Conservation (phyloP, 2,888 invertebrate species). For the Danaus chrysippus region DNA sequence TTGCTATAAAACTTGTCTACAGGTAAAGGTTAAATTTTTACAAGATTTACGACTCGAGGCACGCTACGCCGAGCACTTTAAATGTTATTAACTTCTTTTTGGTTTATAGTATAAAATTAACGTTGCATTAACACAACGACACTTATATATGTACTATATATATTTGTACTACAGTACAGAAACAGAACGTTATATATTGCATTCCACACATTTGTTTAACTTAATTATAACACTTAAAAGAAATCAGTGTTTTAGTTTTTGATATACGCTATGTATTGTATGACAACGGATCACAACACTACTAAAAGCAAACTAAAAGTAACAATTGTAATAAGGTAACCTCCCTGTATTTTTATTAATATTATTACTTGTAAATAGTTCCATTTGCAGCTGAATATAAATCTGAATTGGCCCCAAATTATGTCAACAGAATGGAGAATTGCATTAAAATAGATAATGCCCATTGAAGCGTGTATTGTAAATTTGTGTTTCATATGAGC, state of each 20-base stretch:
- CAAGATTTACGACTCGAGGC: conserved; percentile 27
- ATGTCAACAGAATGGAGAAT: conserved; percentile 59
- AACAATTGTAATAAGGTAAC: neutral
- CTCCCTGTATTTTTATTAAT: neutral
- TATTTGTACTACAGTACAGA: no score
- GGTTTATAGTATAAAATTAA: no score
- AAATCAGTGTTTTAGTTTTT: no score
- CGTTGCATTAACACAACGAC: no score
- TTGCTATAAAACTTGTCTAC: conserved; percentile 27
- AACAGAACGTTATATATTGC: no score
- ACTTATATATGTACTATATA: no score
- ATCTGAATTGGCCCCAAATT: conserved; percentile 54
- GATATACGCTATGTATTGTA: no score
- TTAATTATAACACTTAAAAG: no score
- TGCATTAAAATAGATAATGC: conserved; percentile 49
- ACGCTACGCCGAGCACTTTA: conserved; percentile 14
- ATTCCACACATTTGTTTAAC: no score
- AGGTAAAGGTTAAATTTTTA: conserved; percentile 17
- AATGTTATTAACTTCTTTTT: neutral
- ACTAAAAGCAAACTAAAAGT: neutral
- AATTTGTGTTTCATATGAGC: conserved; percentile 27
- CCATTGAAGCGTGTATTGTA: conserved; percentile 44
- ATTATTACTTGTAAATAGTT: conserved; percentile 7
- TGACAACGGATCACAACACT: neutral
- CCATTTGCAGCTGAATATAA: conserved; percentile 50